Conservation (phyloP, 2,797 vertebrate species). For the Pteropus rufus region DNA sequence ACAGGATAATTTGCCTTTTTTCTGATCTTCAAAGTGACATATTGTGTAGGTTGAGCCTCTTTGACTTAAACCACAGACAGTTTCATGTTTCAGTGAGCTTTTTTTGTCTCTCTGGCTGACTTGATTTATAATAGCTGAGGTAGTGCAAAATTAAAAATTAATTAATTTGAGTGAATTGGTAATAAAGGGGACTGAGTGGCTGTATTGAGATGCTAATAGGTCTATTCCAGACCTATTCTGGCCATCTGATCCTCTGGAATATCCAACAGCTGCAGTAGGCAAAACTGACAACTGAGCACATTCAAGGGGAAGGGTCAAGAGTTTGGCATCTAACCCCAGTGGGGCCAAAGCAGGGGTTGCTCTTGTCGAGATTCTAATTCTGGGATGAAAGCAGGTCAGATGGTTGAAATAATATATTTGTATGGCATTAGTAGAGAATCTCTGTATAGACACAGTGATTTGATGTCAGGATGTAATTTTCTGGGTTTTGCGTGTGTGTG, state of each 20-base stretch:
- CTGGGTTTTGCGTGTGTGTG: neutral
- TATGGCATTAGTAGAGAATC: neutral
- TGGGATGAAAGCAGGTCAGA: neutral
- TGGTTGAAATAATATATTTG: constrained; percentile 40
- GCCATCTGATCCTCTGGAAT: constrained; percentile 70
- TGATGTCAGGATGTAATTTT: neutral
- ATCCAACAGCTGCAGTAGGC: constrained; percentile 59
- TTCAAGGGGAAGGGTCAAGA: constrained; percentile 52
- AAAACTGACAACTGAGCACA: constrained; percentile 45
- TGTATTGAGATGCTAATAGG: constrained; percentile 77
- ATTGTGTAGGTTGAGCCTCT: constrained; percentile 75
- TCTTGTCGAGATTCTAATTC: neutral
- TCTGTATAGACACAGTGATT: neutral
- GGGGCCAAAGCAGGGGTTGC: neutral
- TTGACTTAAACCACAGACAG: constrained; percentile 61
- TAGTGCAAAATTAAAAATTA: constrained; percentile 85
- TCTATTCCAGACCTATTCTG: constrained; percentile 61
- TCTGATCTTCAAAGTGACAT: constrained; percentile 76
- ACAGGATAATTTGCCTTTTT: constrained; percentile 76
- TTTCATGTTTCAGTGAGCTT: constrained; percentile 73
- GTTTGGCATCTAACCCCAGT: constrained; percentile 50
- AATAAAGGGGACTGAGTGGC: constrained; percentile 74
- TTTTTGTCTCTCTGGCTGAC: constrained; percentile 66
- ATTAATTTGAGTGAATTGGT: constrained; percentile 83
- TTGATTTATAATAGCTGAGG: constrained; percentile 84